A percentile compares a stretch with the other conserved stretches of the same genome.
Evolutionary conservation across 2,797 vertebrate species (phyloP).

Genomic region (Chaetodon trifasciatus): DNA sequence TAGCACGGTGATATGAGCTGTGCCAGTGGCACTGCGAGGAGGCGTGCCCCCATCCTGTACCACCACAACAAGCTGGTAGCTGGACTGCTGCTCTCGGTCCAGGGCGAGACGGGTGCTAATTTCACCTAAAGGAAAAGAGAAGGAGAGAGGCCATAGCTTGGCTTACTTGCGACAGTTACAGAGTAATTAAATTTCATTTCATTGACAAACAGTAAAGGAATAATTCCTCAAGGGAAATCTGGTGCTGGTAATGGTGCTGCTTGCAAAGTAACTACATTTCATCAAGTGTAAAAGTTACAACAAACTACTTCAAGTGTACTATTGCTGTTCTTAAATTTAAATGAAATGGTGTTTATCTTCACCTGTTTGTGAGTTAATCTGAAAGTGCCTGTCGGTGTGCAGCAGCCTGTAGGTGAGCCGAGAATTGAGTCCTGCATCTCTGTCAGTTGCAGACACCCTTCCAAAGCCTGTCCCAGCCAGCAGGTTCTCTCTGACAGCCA

Average conservation of each 20-base stretch:
- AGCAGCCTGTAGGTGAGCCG: constrained; percentile 92
- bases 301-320: not conserved
- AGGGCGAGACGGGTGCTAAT: constrained; percentile 92
- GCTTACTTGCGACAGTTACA: not conserved
- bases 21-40: constrained; percentile 93
- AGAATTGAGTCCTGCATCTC: constrained; percentile 93
- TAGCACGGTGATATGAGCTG: constrained; percentile 91
- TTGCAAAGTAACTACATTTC: constrained; percentile 28
- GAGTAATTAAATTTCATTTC: constrained; percentile 2
- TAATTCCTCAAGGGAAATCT: constrained; percentile 30
- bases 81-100: constrained; percentile 95
- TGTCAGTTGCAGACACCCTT: constrained; percentile 91
- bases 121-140: constrained; percentile 86
- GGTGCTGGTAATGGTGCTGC: constrained; percentile 3
- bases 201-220: constrained; percentile 13
- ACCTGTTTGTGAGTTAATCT: constrained; percentile 96
- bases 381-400: constrained; percentile 90
- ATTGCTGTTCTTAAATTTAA: not conserved
- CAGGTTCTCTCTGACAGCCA: constrained; percentile 93
- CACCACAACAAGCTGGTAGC: constrained; percentile 93
- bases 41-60: constrained; percentile 95
- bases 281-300: constrained; percentile 15
- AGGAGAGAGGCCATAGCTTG: not conserved
- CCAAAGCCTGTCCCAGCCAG: constrained; percentile 91
- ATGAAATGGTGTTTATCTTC: constrained; percentile 51